Percentiles rank a stretch among this genome's conserved stretches.
These are phyloP conservation scores for Dexiosoma caninum DNA, from an alignment of 2,888 invertebrate species.

Conservation along the genomic window DNA sequence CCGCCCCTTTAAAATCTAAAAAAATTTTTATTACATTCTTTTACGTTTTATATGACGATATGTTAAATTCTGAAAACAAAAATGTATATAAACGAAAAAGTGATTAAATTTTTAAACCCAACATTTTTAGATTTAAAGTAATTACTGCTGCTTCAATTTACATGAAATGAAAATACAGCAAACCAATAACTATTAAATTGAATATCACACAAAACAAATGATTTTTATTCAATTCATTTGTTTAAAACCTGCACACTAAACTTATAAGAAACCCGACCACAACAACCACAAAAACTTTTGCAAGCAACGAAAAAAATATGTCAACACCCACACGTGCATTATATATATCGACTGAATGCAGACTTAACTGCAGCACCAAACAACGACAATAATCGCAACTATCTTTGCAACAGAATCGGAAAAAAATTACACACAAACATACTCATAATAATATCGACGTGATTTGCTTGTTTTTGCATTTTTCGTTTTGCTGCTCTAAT, in stretches of 20 bases:
- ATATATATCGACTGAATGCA: conserved; percentile 19
- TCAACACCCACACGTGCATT: conserved; percentile 64
- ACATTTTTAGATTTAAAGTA: too few relatives aligned
- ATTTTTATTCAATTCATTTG: background rate
- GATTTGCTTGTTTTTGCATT: conserved; percentile 22
- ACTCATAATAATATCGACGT: conserved; percentile 33
- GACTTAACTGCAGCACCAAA: conserved; percentile 1
- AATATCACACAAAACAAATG: too few relatives aligned
- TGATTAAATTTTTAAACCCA: too few relatives aligned
- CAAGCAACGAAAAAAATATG: conserved; percentile 53
- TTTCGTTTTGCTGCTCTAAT: conserved; percentile 15
- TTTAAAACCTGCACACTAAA: conserved; percentile 13
- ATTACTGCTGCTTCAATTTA: too few relatives aligned
- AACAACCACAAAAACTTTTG: conserved; percentile 59
- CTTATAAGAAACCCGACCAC: conserved; percentile 37
- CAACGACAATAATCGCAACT: background rate
- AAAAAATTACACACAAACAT: conserved; percentile 10
- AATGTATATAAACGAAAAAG: too few relatives aligned
- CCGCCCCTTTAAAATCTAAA: too few relatives aligned
- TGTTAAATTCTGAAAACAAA: too few relatives aligned
- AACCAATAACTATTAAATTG: too few relatives aligned
- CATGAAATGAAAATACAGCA: too few relatives aligned
- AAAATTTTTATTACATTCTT: too few relatives aligned
- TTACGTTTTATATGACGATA: too few relatives aligned
- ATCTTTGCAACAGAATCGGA: conserved; percentile 37